Conservation (phyloP, 2,888 invertebrate genomes). For the Adelognathus sp. region DNA sequence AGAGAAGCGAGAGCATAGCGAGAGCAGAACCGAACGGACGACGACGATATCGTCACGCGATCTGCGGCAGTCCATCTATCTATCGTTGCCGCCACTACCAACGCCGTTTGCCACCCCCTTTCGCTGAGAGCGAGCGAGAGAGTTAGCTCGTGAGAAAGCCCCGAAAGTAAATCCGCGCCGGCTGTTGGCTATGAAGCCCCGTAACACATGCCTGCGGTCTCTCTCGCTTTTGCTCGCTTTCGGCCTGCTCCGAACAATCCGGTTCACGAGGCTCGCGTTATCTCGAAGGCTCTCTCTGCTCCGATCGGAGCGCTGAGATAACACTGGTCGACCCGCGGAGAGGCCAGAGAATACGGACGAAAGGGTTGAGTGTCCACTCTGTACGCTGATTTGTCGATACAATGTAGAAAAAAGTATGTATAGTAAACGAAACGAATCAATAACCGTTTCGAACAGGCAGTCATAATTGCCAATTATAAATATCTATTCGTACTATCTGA, state of each 20-base stretch:
- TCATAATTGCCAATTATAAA: background rate
- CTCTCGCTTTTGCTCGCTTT: slow-evolving; percentile 18
- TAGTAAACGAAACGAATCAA: background rate
- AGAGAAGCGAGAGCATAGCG: slow-evolving; percentile 17
- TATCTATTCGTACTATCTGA: background rate
- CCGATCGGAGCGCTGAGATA: slow-evolving; percentile 22
- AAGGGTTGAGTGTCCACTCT: background rate
- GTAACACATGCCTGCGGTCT: slow-evolving; percentile 67
- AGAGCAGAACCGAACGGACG: slow-evolving; percentile 22
- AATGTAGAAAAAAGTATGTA: background rate
- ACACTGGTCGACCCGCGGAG: background rate
- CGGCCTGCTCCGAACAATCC: background rate
- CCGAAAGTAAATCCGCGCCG: slow-evolving; percentile 66
- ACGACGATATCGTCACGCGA: slow-evolving; percentile 65
- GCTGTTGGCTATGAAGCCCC: slow-evolving; percentile 66
- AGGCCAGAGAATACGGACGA: background rate
- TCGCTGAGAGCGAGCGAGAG: background rate
- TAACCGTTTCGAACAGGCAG: background rate
- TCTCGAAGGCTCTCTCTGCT: background rate
- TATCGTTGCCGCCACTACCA: slow-evolving; percentile 49
- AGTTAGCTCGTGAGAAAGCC: slow-evolving; percentile 12
- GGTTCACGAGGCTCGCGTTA: background rate
- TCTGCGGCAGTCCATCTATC: slow-evolving; percentile 59
- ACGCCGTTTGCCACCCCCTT: background rate
- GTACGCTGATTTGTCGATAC: background rate